phyloP scores from a whole-genome alignment of 2,797 vertebrate genomes.

The Tamandua tetradactyla region DNA sequence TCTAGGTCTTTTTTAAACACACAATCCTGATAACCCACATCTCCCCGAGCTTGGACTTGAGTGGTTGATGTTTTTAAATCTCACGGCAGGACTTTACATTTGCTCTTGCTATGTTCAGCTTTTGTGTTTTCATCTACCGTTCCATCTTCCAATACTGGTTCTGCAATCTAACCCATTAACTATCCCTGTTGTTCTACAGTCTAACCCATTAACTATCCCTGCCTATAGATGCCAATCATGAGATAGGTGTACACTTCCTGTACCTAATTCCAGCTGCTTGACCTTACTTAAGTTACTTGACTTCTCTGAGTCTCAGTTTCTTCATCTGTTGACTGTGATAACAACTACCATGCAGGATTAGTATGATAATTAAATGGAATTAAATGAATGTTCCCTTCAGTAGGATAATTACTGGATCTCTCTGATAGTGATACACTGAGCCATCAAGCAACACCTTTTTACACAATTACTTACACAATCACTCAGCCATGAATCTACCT shows the following conservation, averaged over 20 bases:
- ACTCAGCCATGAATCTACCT: not conserved
- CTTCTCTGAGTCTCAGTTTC: not conserved
- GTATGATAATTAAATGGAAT: not conserved
- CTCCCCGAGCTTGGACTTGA: not conserved
- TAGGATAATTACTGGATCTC: not conserved
- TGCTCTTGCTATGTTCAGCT: not conserved
- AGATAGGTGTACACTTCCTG: not conserved
- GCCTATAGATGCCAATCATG: not conserved
- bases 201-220: not conserved
- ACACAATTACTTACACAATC: not conserved
- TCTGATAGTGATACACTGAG: not conserved
- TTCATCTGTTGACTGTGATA: not conserved
- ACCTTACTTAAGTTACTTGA: not conserved
- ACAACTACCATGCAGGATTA: not conserved
- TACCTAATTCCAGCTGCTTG: not conserved
- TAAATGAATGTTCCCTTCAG: not conserved
- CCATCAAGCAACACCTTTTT: not conserved
- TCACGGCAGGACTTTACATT: not conserved
- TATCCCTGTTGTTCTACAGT: not conserved
- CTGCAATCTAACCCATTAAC: not conserved
- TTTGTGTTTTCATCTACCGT: not conserved
- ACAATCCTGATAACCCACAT: not conserved
- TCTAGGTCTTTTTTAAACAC: not conserved
- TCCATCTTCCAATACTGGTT: not conserved
- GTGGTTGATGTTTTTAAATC: too few species aligned